Evolutionary conservation across 2,888 invertebrate genomes (phyloP), one percentile per base, ranked within the genome.

Genomic region (Philereme transversata): DNA sequence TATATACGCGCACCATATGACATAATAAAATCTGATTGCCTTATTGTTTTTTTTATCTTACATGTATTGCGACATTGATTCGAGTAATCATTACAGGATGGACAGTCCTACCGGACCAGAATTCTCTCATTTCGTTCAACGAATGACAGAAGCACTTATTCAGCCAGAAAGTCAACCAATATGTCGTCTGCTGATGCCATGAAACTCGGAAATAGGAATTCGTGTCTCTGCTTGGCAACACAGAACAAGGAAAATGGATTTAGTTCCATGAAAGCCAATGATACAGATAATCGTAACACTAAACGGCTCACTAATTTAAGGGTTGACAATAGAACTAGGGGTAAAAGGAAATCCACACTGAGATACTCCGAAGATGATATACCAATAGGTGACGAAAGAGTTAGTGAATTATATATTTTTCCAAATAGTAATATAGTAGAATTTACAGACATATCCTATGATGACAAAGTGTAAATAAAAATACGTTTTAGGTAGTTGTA

Each of bases 401-500:
- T 91, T 53, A 86, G 88, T 62, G 91, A 92, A 65, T 67, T 92
- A 60, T 92, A 92, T 59, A 90, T 92, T 67, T 92, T 92, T 68
- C 92, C 91, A 41, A 90, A 90, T 62, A 90, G 91, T 69, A 86
- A 86, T 64, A 84, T 90, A 47, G 90, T 92, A 43, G 91, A 92
- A 72, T 91, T 91, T 64, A 90, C 88, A 68, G 89, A 91, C 78
- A 79, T 87, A 72, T 74, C 86, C 54, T 86, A 86, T 68, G 90
- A 91, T 69, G 88, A 91, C 72, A 90, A 87, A 81, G 88, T 92
- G 74, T 91, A 82, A 84, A 82, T 78, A 74, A 60, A 43, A 51
- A 41, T 54, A 4, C 35, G 4, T 49, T 45, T 45, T 44, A 5
- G n/a, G 49, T 57, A 11, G n/a, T 51, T 35, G 8, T 35, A 40